Percentiles rank a stretch among this genome's conserved stretches.
Conservation (phyloP, 2,113 vertebrate genomes). For the Pygoscelis adeliae region DNA sequence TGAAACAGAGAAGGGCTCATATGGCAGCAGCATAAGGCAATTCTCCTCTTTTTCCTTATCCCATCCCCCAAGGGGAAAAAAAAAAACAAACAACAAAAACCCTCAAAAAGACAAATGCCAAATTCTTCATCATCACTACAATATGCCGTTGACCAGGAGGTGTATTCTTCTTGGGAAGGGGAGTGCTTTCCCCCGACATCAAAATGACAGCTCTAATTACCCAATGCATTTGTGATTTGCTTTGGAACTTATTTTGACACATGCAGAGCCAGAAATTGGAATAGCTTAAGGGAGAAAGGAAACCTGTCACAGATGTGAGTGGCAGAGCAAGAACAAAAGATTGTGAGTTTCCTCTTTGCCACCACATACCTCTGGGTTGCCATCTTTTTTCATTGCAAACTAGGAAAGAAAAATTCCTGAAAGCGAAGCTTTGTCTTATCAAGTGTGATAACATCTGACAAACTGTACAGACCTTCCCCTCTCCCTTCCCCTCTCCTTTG, state of each 20-base stretch:
- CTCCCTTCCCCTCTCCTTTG: conserved; percentile 1
- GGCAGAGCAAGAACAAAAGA: conserved; percentile 12
- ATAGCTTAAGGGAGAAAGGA: neutral
- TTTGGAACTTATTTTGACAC: conserved; percentile 29
- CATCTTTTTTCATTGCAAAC: neutral
- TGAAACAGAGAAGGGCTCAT: neutral
- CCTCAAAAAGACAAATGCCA: neutral
- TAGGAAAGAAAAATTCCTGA: conserved; percentile 27
- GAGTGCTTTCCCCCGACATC: neutral
- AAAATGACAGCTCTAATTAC: neutral
- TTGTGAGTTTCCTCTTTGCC: neutral
- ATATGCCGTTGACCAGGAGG: neutral
- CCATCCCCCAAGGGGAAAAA: neutral
- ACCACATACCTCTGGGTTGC: neutral
- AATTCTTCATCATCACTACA: neutral
- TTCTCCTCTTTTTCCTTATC: neutral
- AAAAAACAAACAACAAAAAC: neutral
- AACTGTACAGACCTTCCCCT: conserved; percentile 11
- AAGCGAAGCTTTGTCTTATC: conserved; percentile 5
- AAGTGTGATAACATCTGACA: conserved; percentile 52
- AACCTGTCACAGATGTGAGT: neutral
- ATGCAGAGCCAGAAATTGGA: neutral
- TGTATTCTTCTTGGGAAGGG: neutral
- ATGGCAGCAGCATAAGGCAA: neutral
- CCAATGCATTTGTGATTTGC: neutral